A percentile compares a stretch with the other conserved stretches of the same genome.
Conservation (phyloP, 2,888 invertebrate species). For the Apodemia mormo region DNA sequence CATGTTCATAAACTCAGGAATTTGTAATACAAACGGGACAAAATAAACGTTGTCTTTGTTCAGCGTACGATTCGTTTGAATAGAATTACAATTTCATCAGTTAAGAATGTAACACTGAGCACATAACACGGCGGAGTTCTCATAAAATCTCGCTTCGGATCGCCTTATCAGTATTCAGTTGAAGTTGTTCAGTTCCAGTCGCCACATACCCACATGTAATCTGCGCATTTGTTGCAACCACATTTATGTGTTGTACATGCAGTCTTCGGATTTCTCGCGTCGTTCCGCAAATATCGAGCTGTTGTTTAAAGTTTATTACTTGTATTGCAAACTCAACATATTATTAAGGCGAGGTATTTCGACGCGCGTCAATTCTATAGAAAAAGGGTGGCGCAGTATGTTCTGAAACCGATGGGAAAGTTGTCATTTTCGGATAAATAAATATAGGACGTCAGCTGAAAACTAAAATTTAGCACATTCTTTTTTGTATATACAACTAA, state of each 20-base stretch:
- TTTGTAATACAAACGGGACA: no score
- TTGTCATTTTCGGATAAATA: no score
- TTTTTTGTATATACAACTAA: no score
- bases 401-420: no score
- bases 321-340: background rate
- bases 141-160: background rate
- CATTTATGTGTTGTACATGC: background rate
- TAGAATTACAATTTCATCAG: background rate
- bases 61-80: background rate
- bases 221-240: conserved; percentile 12
- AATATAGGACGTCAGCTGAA: no score
- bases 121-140: background rate
- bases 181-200: background rate
- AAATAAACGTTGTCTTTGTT: no score
- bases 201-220: background rate
- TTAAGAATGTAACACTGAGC: background rate
- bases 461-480: no score
- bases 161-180: conserved; percentile 15
- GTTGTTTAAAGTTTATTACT: conserved; percentile 2
- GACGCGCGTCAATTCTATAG: no score
- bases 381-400: no score
- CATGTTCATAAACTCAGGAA: no score
- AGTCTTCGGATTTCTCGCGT: conserved; percentile 5
- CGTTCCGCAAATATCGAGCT: background rate
- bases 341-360: no score